Percentiles rank a stretch among this genome's conserved stretches.
These are phyloP conservation scores for Cranoglanis bouderius DNA, from an alignment of 2,113 vertebrate species.

Conservation along the genomic window DNA sequence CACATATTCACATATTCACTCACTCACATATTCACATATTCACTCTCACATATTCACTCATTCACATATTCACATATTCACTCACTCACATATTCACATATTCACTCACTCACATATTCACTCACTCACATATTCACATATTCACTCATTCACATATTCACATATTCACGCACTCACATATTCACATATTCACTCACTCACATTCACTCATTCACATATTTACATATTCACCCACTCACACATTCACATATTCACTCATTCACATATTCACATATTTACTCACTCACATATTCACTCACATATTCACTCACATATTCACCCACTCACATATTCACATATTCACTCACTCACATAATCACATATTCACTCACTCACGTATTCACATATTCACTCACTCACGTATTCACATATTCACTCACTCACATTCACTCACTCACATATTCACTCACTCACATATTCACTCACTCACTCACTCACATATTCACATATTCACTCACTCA, in stretches of 20 bases:
- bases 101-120: neutral
- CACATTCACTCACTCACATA: neutral
- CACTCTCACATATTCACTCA: too few species aligned
- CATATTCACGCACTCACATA: neutral
- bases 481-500: neutral
- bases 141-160: neutral
- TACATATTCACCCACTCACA: neutral
- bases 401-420: neutral
- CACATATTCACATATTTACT: neutral
- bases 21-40: too few species aligned
- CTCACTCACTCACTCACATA: neutral
- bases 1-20: neutral
- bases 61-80: neutral
- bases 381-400: neutral
- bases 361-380: neutral
- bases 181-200: neutral
- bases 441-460: neutral
- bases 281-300: neutral
- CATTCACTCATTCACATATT: neutral
- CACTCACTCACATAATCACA: neutral
- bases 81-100: neutral
- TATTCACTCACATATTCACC: neutral
- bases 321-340: neutral
- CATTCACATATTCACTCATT: neutral
- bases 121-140: neutral